Evolutionary conservation across 2,113 vertebrate species (phyloP), one percentile per base, ranked within the genome.

Genomic region (Oryzias celebensis): DNA sequence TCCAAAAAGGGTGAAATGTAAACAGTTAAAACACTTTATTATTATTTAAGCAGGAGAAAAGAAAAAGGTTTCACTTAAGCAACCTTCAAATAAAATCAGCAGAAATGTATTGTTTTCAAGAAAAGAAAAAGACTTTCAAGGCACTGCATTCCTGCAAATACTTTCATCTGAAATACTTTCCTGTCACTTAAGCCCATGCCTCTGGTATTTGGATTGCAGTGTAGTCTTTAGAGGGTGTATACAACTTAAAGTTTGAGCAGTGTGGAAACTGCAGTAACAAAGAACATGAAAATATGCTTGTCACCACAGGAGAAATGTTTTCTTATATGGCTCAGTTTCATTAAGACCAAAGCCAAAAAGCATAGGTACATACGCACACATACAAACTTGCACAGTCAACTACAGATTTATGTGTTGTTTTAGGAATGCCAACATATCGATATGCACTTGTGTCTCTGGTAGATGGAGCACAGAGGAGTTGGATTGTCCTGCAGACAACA

Each of bases 111-210:
- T 56, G 62, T 87, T 93, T 91, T 84, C 86, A 89, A 92, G 85
- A 91, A 91, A 81, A 92, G 91, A 92, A 79, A 72, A 74, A 85
- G 85, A 88, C 83, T 85, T 89, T 94, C 93, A 96, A 97, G 94
- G 95, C 95, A 95, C 95, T 94, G 91, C 90, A 90, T 91, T 93
- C 85, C 86, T 90, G 90, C 83, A 77, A 81, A 89, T 81, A 86
- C 79, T 85, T 77, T 87, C 82, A 73, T 79, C 83, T 75, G 84
- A 89, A 82, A 83, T 82, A 80, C 81, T 70, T 62, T 77, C 69
- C 68, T 51, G 51, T 81, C 51, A 49, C 47, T 31, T 52, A 71
- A 68, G 75, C 69, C 59, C 58, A 84, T 72, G 82, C 78, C 69
- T 72, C 54, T 73, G 62, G 51, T 68, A 65, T 77, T 79, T 78